Percentiles rank a stretch among this genome's conserved stretches.
Evolutionary conservation across 2,797 vertebrate species (phyloP).

Genomic region (Hippocampus kuda): DNA sequence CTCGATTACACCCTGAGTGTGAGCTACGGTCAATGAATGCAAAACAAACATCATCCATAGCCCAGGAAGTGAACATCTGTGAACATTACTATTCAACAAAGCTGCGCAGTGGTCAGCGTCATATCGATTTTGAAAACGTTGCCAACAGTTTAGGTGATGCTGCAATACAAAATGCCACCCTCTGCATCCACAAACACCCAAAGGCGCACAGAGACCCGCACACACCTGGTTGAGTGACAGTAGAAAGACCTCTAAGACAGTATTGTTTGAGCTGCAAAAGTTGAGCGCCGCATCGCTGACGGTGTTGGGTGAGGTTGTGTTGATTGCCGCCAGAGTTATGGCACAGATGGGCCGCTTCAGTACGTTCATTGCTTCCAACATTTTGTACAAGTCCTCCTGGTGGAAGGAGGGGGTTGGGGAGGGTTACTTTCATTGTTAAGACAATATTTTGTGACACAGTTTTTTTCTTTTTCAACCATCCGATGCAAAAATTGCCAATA

Average conservation of each 20-base stretch:
- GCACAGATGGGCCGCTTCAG: slow-evolving; percentile 58
- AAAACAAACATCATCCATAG: too few relatives aligned
- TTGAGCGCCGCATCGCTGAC: slow-evolving; percentile 25
- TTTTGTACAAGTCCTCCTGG: slow-evolving; percentile 38
- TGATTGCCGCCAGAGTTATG: slow-evolving; percentile 37
- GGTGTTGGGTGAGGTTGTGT: slow-evolving; percentile 18
- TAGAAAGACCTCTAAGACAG: slow-evolving; percentile 57
- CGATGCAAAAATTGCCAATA: background rate
- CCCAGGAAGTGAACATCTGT: too few relatives aligned
- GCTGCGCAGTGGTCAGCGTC: too few relatives aligned
- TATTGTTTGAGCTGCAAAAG: slow-evolving; percentile 61
- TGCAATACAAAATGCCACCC: too few relatives aligned
- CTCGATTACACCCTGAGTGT: too few relatives aligned
- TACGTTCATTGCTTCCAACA: slow-evolving; percentile 44
- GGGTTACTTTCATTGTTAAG: background rate
- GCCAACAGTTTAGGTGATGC: background rate
- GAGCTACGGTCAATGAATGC: too few relatives aligned
- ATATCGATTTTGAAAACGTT: background rate
- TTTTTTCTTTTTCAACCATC: background rate
- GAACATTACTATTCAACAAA: too few relatives aligned
- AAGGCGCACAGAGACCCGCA: slow-evolving; percentile 1
- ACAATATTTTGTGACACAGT: background rate
- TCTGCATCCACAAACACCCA: background rate
- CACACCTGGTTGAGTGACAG: slow-evolving; percentile 57
- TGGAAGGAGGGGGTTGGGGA: background rate